phyloP scores from a whole-genome alignment of 2,888 invertebrate species.

The Hypena proboscidalis region DNA sequence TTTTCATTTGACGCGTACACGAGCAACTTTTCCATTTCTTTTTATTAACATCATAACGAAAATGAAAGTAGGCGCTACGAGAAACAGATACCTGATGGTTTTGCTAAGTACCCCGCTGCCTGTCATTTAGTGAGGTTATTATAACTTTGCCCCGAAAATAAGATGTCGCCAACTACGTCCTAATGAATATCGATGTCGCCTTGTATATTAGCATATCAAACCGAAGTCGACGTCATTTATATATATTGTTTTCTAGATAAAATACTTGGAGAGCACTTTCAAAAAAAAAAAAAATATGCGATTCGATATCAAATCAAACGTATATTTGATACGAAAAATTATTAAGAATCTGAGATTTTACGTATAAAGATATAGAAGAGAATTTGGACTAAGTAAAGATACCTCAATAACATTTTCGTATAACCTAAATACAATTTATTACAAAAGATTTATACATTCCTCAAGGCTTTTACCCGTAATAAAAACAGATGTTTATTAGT shows the following conservation, averaged over 20 bases:
- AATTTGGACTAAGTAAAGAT: too few relatives aligned
- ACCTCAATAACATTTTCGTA: constrained; percentile 20
- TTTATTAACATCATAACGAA: constrained; percentile 84
- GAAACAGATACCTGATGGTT: constrained; percentile 75
- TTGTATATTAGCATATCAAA: constrained; percentile 33
- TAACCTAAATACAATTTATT: constrained; percentile 32
- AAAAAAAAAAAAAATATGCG: background rate
- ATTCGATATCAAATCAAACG: background rate
- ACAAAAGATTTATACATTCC: constrained; percentile 45
- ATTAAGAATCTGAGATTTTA: constrained; percentile 20
- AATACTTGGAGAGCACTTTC: background rate
- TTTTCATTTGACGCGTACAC: constrained; percentile 83
- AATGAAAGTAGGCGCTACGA: constrained; percentile 80
- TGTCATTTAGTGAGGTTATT: constrained; percentile 44
- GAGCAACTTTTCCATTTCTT: constrained; percentile 82
- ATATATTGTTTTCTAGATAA: constrained; percentile 24
- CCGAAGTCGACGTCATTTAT: constrained; percentile 28
- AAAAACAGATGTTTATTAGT: constrained; percentile 57
- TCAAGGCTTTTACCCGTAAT: constrained; percentile 43
- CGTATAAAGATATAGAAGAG: constrained; percentile 19
- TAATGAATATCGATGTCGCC: constrained; percentile 36
- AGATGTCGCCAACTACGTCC: constrained; percentile 29
- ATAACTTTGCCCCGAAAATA: constrained; percentile 41
- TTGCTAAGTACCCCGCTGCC: constrained; percentile 59
- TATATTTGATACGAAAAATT: constrained; percentile 1